Base-by-base conservation (phyloP, 2,113 vertebrate species). In the Neofelis nebulosa region DNA sequence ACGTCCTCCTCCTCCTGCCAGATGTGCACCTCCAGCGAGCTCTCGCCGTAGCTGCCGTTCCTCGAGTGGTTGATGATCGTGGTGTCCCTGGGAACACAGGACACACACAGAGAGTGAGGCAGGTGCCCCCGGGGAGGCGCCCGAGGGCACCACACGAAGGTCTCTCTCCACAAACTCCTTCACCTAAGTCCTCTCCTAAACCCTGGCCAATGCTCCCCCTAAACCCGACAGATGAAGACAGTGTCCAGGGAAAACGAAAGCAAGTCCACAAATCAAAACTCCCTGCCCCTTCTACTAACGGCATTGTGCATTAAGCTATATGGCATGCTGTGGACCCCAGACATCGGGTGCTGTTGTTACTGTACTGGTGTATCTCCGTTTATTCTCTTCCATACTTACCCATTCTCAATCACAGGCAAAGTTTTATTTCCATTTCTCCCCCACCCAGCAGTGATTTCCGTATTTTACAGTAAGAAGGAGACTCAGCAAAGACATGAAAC, bases 1-100 rank as follows among this genome's bases (percentile, higher is more conserved):
- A 99, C 99, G 98, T 99, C 99, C 86, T 99, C 99, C 50, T 99
- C 99, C 92, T 99, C 99, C 91, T 99, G 99, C 99, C 99, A 99
- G 98, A 98, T 97, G 76, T 98, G 99, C 61, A 98, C 97, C 93
- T 99, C 99, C 98, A 99, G 98, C 0, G 98, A 97, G 19, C 96
- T 98, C 92, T 99, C 99, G 0, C 99, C 98, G 0, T 99, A 99
- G 98, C 99, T 99, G 98, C 99, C 99, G 0, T 98, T 99, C 96
- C 98, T 99, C 0, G 99, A 99, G 98, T 99, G 99, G 98, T 97
- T 99, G 3, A 99, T 98, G 85, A 99, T 98, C 0, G 98, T 99
- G 15, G 98, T 86, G 61, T 99, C 99, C 98, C 99, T 99, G 92
- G 63, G 50, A 93, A 98, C 65, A 95, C 5, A 71, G 93, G 79